A percentile compares a stretch with the other conserved stretches of the same genome.
Evolutionary conservation across 1,140 invertebrate species (phyloP).

Genomic region (Arctopsyche grandis): DNA sequence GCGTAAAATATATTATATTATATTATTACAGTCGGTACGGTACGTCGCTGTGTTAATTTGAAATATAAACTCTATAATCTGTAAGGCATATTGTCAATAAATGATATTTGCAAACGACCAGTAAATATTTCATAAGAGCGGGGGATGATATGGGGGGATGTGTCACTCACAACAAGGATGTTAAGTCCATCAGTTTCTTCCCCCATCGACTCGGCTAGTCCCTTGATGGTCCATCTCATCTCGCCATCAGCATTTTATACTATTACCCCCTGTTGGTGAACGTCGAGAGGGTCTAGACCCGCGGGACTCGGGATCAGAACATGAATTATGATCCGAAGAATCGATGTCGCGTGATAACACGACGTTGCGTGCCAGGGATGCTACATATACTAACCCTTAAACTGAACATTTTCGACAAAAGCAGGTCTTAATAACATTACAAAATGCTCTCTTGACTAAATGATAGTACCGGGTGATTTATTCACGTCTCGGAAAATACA

Average conservation of each 20-base stretch:
- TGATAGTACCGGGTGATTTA: too few species aligned
- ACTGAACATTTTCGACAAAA: too few species aligned
- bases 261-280: slow-evolving; percentile 29
- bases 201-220: background rate
- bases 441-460: too few species aligned
- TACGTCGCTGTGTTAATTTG: too few species aligned
- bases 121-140: slow-evolving; percentile 11
- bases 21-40: too few species aligned
- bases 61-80: too few species aligned
- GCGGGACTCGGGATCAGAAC: slow-evolving; percentile 34
- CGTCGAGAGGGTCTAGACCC: slow-evolving; percentile 17
- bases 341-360: slow-evolving; percentile 42
- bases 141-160: background rate
- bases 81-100: background rate
- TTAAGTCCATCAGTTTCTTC: background rate
- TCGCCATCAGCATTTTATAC: slow-evolving; percentile 42
- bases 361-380: slow-evolving; percentile 2
- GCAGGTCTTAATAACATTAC: too few species aligned
- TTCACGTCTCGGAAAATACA: too few species aligned
- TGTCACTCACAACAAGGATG: slow-evolving; percentile 38
- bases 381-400: background rate
- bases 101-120: slow-evolving; percentile 9
- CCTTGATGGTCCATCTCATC: slow-evolving; percentile 39
- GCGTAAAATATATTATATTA: background rate
- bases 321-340: slow-evolving; percentile 42